Base-by-base conservation (phyloP, 2,113 vertebrate genomes). In the Odobenus rosmarus region DNA sequence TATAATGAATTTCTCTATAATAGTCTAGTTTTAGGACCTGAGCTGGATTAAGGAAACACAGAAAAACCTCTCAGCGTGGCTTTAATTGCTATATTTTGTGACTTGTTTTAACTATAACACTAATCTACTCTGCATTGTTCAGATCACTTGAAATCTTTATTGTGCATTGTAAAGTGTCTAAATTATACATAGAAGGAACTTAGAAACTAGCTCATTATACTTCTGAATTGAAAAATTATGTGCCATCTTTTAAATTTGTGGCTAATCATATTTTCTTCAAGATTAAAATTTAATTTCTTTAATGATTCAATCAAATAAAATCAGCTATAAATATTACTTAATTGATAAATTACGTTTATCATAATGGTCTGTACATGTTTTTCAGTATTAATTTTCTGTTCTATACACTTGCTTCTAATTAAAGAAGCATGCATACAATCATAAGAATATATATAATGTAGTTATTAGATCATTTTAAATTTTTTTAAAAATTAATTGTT, bases 211-310 rank as follows among this genome's bases (percentile, higher is more conserved):
- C 36, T 93, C 42, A 82, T 77, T 90, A 95, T 59, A 83, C 7
- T 39, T 53, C 13, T 61, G 4, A 86, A 72, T 33, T 87, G 49
- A 91, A 95, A 82, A 93, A n/a, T 87, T 53, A 64, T 79, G 12
- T 83, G n/a, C 5, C 59, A 26, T 55, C 46, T 85, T 62, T 79
- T 51, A 92, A 82, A 93, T 71, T 57, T 93, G 46, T 74, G 33
- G 7, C 55, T 87, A 95, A 77, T 90, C 16, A 62, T 79, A 86
- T 57, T 96, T 92, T 93, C 39, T 88, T 93, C 39, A 90, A 95
- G 86, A 90, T 87, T n/a, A 64, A 94, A 74, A 83, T 72, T 49
- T 95, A 92, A 74, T 71, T 49, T 36, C 76, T 55, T 71, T 95
- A 61, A 77, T 91, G 21, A 42, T 36, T n/a, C 28, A 90, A 39